These are phyloP conservation scores for Acipenser ruthenus DNA, from an alignment of 2,797 vertebrate genomes.

Conservation along the genomic window DNA sequence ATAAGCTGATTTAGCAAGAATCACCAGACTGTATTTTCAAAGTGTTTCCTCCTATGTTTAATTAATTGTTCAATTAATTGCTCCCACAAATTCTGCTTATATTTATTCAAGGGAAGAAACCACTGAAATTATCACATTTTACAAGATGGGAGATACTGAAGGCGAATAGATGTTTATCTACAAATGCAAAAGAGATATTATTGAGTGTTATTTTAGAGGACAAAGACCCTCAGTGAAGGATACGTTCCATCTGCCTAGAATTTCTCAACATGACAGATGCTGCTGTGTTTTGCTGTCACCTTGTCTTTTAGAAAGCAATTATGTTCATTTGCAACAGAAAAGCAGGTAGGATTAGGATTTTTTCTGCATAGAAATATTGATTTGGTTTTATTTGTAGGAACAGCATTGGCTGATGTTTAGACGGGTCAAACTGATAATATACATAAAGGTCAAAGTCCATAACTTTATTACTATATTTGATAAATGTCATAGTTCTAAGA, in stretches of 20 bases:
- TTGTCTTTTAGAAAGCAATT: not conserved
- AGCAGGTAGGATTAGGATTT: not conserved
- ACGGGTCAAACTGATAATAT: not conserved
- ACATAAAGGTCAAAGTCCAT: conserved; percentile 2
- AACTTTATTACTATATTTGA: not conserved
- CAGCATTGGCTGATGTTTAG: conserved; percentile 2
- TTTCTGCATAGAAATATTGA: conserved; percentile 7
- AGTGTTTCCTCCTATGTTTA: too few species aligned
- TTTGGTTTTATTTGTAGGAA: conserved; percentile 4
- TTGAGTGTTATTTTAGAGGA: conserved; percentile 10
- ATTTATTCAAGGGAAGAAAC: too few species aligned
- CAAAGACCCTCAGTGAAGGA: not conserved
- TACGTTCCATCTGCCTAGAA: not conserved
- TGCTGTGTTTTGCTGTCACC: not conserved
- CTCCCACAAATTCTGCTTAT: too few species aligned
- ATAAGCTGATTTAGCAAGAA: too few species aligned
- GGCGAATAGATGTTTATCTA: too few species aligned
- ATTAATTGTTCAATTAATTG: too few species aligned
- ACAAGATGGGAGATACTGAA: too few species aligned
- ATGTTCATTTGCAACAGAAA: not conserved
- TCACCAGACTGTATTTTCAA: too few species aligned
- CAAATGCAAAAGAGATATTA: not conserved
- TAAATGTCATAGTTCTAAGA: not conserved
- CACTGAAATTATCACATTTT: too few species aligned
- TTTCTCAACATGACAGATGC: not conserved